phyloP scores from a whole-genome alignment of 2,113 vertebrate genomes.

The Sinocyclocheilus maitianheensis region DNA sequence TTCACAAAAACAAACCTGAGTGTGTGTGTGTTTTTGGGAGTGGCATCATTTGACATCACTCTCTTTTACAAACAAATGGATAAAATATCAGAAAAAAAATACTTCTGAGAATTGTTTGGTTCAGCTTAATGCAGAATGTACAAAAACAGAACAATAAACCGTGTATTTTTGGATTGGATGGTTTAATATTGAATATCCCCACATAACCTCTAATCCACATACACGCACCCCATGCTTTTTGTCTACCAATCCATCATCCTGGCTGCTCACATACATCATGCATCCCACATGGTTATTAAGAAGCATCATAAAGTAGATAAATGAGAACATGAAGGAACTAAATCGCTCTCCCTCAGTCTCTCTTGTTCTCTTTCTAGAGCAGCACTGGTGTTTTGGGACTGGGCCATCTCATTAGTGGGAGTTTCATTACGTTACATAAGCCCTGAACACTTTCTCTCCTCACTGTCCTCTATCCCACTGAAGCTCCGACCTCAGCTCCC shows the following conservation, averaged over 20 bases:
- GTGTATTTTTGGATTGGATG: slow-evolving; percentile 3
- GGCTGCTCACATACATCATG: slow-evolving; percentile 13
- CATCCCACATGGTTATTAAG: slow-evolving; percentile 12
- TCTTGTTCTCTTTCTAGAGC: slow-evolving; percentile 21
- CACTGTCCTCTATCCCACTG: not conserved
- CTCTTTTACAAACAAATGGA: not conserved
- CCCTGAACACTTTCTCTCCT: not conserved
- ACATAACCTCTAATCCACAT: slow-evolving; percentile 22
- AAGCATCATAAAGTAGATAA: slow-evolving; percentile 24
- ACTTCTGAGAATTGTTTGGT: not conserved
- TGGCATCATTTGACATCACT: not conserved
- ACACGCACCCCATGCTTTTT: not conserved
- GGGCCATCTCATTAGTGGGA: slow-evolving; percentile 32
- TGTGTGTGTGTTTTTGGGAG: not conserved
- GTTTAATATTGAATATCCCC: slow-evolving; percentile 12
- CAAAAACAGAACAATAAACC: not conserved
- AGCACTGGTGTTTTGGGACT: slow-evolving; percentile 21
- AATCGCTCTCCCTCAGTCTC: slow-evolving; percentile 1
- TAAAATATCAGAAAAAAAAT: not conserved
- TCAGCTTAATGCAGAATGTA: not conserved
- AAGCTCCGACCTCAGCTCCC: not conserved
- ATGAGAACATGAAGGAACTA: not conserved
- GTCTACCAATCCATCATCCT: not conserved
- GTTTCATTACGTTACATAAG: slow-evolving; percentile 25
- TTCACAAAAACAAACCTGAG: no score